Evolutionary conservation across 2,888 invertebrate species (phyloP).

Genomic region (Exephanes ischioxanthus): DNA sequence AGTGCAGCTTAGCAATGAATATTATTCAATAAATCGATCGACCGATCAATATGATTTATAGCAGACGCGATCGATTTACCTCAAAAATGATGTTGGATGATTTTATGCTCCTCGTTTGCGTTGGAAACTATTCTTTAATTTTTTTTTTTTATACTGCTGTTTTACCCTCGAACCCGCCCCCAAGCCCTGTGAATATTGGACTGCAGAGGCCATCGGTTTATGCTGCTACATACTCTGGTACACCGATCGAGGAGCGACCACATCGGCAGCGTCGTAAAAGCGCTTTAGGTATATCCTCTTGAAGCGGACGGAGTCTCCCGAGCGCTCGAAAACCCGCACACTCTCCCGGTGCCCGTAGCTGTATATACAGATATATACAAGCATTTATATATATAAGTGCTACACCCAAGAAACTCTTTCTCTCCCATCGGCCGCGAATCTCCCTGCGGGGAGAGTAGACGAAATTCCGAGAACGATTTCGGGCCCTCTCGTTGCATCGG

Average conservation of each 20-base stretch:
- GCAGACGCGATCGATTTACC: too few species aligned
- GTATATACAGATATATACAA: neutral
- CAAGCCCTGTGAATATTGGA: constrained; percentile 31
- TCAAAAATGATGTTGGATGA: too few species aligned
- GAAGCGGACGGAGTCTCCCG: constrained; percentile 49
- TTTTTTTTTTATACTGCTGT: neutral
- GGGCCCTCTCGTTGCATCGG: constrained; percentile 27
- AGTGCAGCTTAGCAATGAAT: neutral
- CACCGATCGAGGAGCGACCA: constrained; percentile 40
- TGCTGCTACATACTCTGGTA: constrained; percentile 49
- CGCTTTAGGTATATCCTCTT: constrained; percentile 67
- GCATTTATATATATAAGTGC: constrained; percentile 10
- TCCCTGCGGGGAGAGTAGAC: constrained; percentile 55
- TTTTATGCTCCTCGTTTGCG: too few species aligned
- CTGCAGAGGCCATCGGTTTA: constrained; percentile 26
- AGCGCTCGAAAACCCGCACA: constrained; percentile 47
- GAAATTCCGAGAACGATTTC: constrained; percentile 65
- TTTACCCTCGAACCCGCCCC: constrained; percentile 18
- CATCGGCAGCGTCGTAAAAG: constrained; percentile 56
- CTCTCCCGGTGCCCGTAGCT: constrained; percentile 50
- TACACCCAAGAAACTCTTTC: constrained; percentile 25
- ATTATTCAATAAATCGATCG: too few species aligned
- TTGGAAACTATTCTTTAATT: too few species aligned
- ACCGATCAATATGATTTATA: neutral
- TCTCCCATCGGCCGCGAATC: constrained; percentile 39